Base-by-base conservation (phyloP, 2,888 invertebrate species). In the Andrena trimmerana region DNA sequence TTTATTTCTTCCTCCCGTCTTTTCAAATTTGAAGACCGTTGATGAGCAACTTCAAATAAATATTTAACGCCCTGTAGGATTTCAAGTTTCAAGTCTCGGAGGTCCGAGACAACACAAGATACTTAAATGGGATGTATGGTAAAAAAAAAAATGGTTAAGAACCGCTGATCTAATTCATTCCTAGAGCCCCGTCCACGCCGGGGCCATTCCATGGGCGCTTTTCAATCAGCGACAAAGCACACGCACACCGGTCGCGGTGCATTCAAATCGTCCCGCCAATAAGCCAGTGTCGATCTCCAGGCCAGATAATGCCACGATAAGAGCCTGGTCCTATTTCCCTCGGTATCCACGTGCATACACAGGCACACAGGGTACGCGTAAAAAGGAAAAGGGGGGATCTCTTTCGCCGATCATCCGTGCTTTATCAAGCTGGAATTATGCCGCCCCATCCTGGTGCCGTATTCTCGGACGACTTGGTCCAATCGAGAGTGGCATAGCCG, bases 341-440 rank as follows among this genome's bases (percentile, higher is more conserved):
- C 36, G 29, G 16, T 10, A 10, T 31, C 8, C 24, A 36, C 13
- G 16, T 2, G 24, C 5, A 10, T 60, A 50, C 13, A 63, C 33
- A n/a, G 24, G 31, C 31, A 57, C 7, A 52, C 33, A 60, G 27
- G 33, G 52, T 59, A 67, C 62, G 68, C 33, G 71, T 27, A 50
- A 57, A 57, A 57, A 63, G 27, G 59, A 48, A 52, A 71, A 48
- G 20, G 29, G 84, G 85, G 80, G 83, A 82, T 89, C 89, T 81
- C 82, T 84, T 85, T 86, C 86, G 83, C 79, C 90, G 90, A 90
- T 90, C 89, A 88, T 86, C 86, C 85, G 86, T 86, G 88, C 85
- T 88, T 88, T 89, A 90, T 90, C 85, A 86, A 88, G 84, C 86
- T 82, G 86, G 88, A 91, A 91, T 91, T 91, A 91, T 91, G 87